Evolutionary conservation across 2,113 vertebrate genomes (phyloP).

Genomic region (Notothenia coriiceps): DNA sequence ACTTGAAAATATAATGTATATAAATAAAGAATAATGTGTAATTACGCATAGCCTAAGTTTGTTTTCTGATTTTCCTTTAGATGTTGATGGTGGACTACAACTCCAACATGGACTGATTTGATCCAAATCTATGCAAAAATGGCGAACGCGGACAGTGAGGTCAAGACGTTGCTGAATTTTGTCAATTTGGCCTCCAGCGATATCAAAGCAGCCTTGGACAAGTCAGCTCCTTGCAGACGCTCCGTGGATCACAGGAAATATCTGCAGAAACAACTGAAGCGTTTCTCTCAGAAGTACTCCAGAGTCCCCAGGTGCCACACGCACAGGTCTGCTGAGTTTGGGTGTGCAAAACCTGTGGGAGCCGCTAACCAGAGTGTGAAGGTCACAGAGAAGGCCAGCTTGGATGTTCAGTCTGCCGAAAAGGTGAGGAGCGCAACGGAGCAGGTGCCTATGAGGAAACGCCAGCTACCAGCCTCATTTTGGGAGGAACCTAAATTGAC

Average conservation of each 20-base stretch:
- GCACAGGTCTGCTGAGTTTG: constrained; percentile 78
- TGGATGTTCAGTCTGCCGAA: constrained; percentile 58
- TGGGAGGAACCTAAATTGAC: constrained; percentile 94
- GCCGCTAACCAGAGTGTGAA: constrained; percentile 35
- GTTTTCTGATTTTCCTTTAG: constrained; percentile 29
- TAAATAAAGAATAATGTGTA: not conserved
- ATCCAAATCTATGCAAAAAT: constrained; percentile 75
- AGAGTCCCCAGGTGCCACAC: constrained; percentile 89
- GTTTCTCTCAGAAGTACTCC: constrained; percentile 96
- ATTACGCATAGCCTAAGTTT: constrained; percentile 11
- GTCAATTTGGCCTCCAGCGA: constrained; percentile 98
- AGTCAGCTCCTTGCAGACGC: constrained; percentile 95
- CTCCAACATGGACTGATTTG: constrained; percentile 73
- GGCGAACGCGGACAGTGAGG: constrained; percentile 95
- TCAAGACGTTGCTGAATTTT: constrained; percentile 97
- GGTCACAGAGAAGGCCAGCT: constrained; percentile 68
- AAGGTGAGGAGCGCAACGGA: constrained; percentile 63
- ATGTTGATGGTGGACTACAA: constrained; percentile 24
- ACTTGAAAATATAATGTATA: not conserved
- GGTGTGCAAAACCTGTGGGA: constrained; percentile 70
- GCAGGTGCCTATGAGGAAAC: constrained; percentile 96
- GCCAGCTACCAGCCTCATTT: constrained; percentile 96
- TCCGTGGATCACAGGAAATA: constrained; percentile 99
- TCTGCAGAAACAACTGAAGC: constrained; percentile 96
- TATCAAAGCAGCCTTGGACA: constrained; percentile 97